A percentile compares a stretch with the other conserved stretches of the same genome.
These are phyloP conservation scores for Prinia subflava DNA, from an alignment of 2,113 vertebrate genomes.

Conservation along the genomic window DNA sequence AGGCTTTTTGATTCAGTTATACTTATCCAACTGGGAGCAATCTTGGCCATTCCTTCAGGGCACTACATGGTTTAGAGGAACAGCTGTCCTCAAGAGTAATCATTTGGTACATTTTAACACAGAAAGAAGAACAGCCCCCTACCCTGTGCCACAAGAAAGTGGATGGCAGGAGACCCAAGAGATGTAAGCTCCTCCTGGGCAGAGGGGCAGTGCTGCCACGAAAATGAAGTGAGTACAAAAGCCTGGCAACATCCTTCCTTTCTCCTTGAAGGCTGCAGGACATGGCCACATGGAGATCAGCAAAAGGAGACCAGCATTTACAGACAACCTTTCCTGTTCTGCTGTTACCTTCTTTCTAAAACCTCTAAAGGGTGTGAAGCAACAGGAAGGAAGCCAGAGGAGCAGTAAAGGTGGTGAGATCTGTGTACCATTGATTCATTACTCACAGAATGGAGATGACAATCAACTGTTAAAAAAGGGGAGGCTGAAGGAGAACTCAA, in stretches of 20 bases:
- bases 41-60: background rate
- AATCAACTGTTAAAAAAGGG: background rate
- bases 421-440: rapidly evolving
- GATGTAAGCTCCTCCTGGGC: background rate
- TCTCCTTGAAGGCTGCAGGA: background rate
- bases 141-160: background rate
- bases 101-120: background rate
- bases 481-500: background rate
- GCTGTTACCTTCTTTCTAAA: background rate
- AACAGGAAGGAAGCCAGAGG: background rate
- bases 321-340: background rate
- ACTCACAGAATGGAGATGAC: background rate
- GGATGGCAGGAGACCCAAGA: background rate
- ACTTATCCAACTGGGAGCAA: background rate
- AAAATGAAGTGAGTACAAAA: background rate
- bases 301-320: background rate
- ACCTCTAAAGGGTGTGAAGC: background rate
- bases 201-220: background rate
- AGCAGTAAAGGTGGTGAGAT: background rate
- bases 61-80: background rate
- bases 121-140: background rate
- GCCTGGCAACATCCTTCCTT: background rate
- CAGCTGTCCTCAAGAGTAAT: background rate
- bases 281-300: background rate
- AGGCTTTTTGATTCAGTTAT: background rate